Conservation (phyloP, 2,797 vertebrate species). For the Cichlasoma orientale region DNA sequence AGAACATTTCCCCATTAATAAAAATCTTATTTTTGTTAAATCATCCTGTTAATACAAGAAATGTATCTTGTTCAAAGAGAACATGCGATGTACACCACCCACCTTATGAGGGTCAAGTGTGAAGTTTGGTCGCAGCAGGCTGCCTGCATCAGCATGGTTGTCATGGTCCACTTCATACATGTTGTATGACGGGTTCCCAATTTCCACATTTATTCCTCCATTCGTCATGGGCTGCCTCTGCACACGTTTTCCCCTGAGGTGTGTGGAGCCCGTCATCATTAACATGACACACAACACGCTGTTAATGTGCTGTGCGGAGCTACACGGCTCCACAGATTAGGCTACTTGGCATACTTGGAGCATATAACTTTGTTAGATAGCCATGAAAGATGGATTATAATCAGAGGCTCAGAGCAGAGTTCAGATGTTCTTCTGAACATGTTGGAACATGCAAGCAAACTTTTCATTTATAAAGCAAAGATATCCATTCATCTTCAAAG, state of each 20-base stretch:
- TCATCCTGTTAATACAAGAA: neutral
- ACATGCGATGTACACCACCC: neutral
- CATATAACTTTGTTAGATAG: neutral
- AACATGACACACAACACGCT: constrained; percentile 28
- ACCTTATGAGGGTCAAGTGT: constrained; percentile 97
- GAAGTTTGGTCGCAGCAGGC: constrained; percentile 92
- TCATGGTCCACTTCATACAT: constrained; percentile 99
- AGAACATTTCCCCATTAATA: no score
- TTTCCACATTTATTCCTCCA: constrained; percentile 97
- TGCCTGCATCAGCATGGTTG: constrained; percentile 90
- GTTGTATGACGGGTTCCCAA: constrained; percentile 98
- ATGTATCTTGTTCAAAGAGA: neutral
- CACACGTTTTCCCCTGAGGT: constrained; percentile 91
- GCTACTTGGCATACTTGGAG: neutral
- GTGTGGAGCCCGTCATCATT: constrained; percentile 25
- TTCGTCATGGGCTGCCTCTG: constrained; percentile 98
- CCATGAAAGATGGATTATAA: constrained; percentile 25
- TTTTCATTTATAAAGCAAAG: constrained; percentile 14
- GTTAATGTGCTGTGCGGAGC: constrained; percentile 10
- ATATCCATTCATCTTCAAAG: constrained; percentile 38
- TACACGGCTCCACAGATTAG: neutral
- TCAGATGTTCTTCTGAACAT: neutral
- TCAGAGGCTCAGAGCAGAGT: neutral
- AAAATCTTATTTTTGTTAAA: neutral
- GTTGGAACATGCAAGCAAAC: constrained; percentile 11